These are phyloP conservation scores for Oryzias sinensis DNA, from an alignment of 2,797 vertebrate species.

Conservation along the genomic window DNA sequence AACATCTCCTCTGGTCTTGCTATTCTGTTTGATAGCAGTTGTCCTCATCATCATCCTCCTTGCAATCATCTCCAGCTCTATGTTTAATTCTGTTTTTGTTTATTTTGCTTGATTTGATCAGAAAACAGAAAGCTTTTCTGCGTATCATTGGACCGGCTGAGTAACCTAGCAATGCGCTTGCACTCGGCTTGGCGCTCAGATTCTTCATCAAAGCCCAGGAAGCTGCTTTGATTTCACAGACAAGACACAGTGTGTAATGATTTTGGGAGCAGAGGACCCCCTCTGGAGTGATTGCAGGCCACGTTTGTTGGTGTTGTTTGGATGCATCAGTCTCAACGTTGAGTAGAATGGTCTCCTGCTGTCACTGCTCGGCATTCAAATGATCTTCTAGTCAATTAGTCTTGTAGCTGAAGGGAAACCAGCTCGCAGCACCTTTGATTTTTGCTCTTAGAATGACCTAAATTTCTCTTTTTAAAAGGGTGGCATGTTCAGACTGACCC, in stretches of 20 bases:
- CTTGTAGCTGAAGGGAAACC: constrained; percentile 39
- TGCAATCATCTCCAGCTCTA: not conserved
- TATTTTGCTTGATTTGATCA: constrained; percentile 17
- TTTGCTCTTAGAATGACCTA: constrained; percentile 34
- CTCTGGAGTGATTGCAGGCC: constrained; percentile 53
- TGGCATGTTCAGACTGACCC: constrained; percentile 22
- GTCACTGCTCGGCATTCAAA: constrained; percentile 62
- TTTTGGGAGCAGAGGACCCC: constrained; percentile 52
- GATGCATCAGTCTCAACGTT: constrained; percentile 57
- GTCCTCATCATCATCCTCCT: constrained; percentile 3
- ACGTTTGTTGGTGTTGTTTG: constrained; percentile 66
- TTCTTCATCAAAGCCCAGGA: constrained; percentile 50
- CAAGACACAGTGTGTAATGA: constrained; percentile 60
- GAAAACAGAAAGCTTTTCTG: constrained; percentile 9
- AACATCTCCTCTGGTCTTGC: not conserved
- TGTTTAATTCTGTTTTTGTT: constrained; percentile 8
- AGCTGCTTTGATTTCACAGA: constrained; percentile 62
- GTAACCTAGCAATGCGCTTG: constrained; percentile 32
- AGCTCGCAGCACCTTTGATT: constrained; percentile 10
- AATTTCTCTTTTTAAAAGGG: constrained; percentile 34
- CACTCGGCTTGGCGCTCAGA: constrained; percentile 20
- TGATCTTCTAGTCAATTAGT: constrained; percentile 66
- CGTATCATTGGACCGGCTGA: constrained; percentile 15
- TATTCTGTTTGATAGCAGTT: constrained; percentile 48
- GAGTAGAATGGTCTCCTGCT: constrained; percentile 56